These are phyloP conservation scores for Pristionchus fissidentatus DNA, from an alignment of 2,888 invertebrate species.

Conservation along the genomic window DNA sequence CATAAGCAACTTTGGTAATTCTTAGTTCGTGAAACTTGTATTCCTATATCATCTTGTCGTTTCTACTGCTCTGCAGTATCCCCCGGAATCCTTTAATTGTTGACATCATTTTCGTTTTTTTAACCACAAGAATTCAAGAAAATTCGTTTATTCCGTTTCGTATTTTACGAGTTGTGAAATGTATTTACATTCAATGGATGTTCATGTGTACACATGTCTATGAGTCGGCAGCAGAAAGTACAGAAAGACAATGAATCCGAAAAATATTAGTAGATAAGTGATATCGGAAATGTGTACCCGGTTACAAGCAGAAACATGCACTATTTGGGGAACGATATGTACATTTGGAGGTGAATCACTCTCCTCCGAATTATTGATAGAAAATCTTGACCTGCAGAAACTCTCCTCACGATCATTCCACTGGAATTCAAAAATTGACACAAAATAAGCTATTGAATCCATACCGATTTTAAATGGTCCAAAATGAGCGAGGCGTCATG, in stretches of 20 bases:
- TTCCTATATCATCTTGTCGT: not conserved
- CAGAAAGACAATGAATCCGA: not conserved
- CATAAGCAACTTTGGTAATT: not conserved
- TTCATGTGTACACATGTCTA: conserved; percentile 23
- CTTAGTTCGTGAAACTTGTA: not conserved
- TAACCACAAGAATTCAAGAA: conserved; percentile 10
- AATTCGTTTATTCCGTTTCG: conserved; percentile 33
- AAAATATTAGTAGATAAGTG: not conserved
- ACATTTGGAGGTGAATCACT: not conserved
- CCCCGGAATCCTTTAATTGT: not conserved
- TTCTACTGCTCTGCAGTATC: not conserved
- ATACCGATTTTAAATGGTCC: conserved; percentile 1
- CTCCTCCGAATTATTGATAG: not conserved
- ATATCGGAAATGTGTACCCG: conserved; percentile 33
- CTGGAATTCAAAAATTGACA: conserved; percentile 3
- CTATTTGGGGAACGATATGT: not conserved
- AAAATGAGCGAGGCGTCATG: not conserved
- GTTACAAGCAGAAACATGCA: not conserved
- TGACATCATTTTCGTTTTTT: not conserved
- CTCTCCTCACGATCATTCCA: not conserved
- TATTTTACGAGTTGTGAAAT: conserved; percentile 24
- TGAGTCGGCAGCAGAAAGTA: not conserved
- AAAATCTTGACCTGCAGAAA: not conserved
- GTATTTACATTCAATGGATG: conserved; percentile 2
- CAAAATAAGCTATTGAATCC: not conserved